Percentiles rank a stretch among this genome's conserved stretches.
Conservation (phyloP, 2,888 invertebrate genomes). For the Cryptocephalus primarius region DNA sequence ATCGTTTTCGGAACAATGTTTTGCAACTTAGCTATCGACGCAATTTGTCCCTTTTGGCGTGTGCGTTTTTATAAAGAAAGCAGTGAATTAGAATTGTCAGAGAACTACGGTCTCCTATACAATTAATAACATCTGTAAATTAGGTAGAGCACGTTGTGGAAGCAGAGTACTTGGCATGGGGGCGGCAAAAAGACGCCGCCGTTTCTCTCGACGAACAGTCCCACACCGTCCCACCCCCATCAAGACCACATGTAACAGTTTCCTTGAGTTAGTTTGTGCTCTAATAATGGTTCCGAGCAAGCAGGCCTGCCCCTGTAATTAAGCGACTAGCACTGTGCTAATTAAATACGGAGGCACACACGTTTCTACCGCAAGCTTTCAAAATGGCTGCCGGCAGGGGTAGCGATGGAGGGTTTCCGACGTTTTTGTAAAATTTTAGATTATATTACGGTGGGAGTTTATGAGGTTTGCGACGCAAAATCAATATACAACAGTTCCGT, state of each 20-base stretch:
- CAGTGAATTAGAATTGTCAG: no score
- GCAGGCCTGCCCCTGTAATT: conserved; percentile 35
- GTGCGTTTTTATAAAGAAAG: no score
- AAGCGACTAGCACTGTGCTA: conserved; percentile 35
- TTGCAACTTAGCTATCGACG: no score
- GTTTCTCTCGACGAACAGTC: background rate
- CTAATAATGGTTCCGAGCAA: conserved; percentile 31
- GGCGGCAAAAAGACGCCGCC: no score
- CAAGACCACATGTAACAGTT: conserved; percentile 32
- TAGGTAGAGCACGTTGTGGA: conserved; percentile 5
- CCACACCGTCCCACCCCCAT: conserved; percentile 11
- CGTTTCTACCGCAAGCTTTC: conserved; percentile 31
- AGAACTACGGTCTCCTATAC: no score
- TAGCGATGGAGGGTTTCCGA: conserved; percentile 1
- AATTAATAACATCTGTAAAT: conserved; percentile 1
- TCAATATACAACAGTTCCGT: no score
- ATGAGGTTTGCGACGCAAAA: no score
- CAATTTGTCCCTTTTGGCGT: no score
- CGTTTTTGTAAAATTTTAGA: no score
- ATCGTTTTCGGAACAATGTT: no score
- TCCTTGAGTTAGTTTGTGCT: conserved; percentile 32
- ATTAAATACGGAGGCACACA: conserved; percentile 35
- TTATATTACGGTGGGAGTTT: no score
- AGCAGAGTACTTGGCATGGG: no score
- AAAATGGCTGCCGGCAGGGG: conserved; percentile 23